These are phyloP conservation scores for Palythoa caribaeorum DNA, from an alignment of 92 coral and sea anemone species.

Conservation along the genomic window DNA sequence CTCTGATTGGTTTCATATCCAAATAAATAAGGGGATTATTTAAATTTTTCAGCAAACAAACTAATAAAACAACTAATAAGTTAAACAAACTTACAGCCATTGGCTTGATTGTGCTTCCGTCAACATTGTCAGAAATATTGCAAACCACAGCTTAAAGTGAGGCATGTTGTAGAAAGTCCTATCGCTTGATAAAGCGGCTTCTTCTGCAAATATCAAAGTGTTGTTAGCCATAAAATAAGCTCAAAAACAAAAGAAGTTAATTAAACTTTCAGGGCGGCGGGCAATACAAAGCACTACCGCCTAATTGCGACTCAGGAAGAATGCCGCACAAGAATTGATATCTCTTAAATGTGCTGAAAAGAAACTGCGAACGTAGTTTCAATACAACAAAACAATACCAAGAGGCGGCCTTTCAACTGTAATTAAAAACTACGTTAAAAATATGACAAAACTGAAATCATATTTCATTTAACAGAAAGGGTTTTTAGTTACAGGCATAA, in stretches of 20 bases:
- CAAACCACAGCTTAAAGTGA: conserved; percentile 32
- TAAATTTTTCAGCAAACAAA: conserved; percentile 1
- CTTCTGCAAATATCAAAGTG: conserved; percentile 15
- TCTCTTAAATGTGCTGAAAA: conserved; percentile 22
- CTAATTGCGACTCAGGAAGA: conserved; percentile 41
- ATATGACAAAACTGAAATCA: neutral
- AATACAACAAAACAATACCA: neutral
- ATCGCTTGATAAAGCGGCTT: conserved; percentile 24
- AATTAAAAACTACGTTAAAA: neutral
- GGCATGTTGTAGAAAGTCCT: conserved; percentile 27
- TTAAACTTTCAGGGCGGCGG: conserved; percentile 44
- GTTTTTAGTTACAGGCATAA: too few species aligned
- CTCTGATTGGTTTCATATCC: neutral
- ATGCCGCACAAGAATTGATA: conserved; percentile 4
- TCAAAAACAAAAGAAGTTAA: conserved; percentile 47
- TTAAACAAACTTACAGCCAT: conserved; percentile 67
- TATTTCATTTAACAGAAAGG: neutral
- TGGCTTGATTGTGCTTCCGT: conserved; percentile 63
- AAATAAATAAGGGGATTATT: neutral
- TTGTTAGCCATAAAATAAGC: conserved; percentile 27
- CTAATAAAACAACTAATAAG: conserved; percentile 33
- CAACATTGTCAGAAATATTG: conserved; percentile 31
- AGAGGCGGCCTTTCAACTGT: conserved; percentile 7
- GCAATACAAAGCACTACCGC: conserved; percentile 40
- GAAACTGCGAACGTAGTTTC: neutral